Conservation (phyloP, 2,797 vertebrate genomes). For the Sebastolobus altivelis region DNA sequence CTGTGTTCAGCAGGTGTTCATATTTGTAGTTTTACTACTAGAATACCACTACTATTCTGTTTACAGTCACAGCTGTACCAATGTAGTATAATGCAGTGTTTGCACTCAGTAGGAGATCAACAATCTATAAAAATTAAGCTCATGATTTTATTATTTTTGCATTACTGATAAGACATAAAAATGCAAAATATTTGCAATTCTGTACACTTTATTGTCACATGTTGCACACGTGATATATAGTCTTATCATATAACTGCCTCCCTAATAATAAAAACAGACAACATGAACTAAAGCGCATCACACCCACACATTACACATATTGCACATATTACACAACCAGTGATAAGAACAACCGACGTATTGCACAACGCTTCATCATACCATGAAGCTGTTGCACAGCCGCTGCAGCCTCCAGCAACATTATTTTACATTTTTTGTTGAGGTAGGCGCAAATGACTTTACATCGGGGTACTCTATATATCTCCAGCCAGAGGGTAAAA, state of each 20-base stretch:
- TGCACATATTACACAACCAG: not conserved
- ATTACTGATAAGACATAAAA: not conserved
- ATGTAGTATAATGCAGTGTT: not conserved
- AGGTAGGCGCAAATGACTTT: not conserved
- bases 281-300: not conserved
- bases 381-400: no score
- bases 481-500: not conserved
- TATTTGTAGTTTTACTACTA: slow-evolving; percentile 11
- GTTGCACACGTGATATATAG: no score
- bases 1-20: not conserved
- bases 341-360: not conserved
- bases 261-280: not conserved
- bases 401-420: no score
- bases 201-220: not conserved
- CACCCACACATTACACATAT: not conserved
- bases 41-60: not conserved
- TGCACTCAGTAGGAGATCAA: not conserved
- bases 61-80: slow-evolving; percentile 5
- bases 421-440: no score
- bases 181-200: not conserved
- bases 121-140: not conserved
- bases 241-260: not conserved
- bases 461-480: not conserved
- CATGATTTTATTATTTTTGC: not conserved
- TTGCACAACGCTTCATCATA: no score